phyloP scores from a whole-genome alignment of 2,797 vertebrate genomes.

The Setipinna tenuifilis region DNA sequence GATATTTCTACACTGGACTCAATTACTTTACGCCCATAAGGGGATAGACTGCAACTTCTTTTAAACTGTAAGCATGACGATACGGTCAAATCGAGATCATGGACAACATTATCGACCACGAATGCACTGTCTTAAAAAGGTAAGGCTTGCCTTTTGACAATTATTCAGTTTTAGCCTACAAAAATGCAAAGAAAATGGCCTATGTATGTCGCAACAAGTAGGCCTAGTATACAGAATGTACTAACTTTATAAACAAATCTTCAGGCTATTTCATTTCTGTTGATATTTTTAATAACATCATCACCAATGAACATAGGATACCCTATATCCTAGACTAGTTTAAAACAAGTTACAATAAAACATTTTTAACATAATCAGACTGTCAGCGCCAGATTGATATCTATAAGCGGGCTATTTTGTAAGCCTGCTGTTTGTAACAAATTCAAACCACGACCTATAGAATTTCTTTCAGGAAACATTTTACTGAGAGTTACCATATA shows the following conservation, averaged over 20 bases:
- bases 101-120: constrained; percentile 83
- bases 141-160: constrained; percentile 57
- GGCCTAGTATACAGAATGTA: background rate
- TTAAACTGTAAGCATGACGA: constrained; percentile 77
- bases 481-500: too few relatives aligned
- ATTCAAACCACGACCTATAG: too few relatives aligned
- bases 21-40: background rate
- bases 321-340: too few relatives aligned
- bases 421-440: too few relatives aligned
- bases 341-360: too few relatives aligned
- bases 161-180: too few relatives aligned
- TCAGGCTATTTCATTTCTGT: background rate
- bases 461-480: too few relatives aligned
- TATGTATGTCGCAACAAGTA: background rate
- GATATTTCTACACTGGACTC: background rate
- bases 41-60: background rate
- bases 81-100: constrained; percentile 82
- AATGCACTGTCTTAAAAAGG: constrained; percentile 91
- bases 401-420: too few relatives aligned
- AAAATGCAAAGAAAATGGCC: too few relatives aligned
- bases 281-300: too few relatives aligned
- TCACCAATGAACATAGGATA: too few relatives aligned
- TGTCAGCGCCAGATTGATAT: background rate
- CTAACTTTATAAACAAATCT: constrained; percentile 22
- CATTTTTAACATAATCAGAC: background rate